Evolutionary conservation across 2,888 invertebrate species (phyloP), one percentile per base, ranked within the genome.

Genomic region (Drosophila acutilabella): DNA sequence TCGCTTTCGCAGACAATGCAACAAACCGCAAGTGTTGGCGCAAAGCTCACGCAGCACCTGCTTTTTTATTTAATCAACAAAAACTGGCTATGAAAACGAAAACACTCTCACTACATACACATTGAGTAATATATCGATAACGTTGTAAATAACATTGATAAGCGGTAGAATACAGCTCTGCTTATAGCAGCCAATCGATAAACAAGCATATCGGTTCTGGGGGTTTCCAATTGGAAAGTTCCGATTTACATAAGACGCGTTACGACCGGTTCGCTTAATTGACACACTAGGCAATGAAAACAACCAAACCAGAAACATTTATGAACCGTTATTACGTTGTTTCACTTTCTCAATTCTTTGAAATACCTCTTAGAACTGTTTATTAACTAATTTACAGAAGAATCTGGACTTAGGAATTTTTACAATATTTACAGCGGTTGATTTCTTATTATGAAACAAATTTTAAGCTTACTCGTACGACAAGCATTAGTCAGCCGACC

Each of bases 31-130:
- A 18, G 42, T 38, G 11, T 14, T 5, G 6, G 38, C 53, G 41
- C 14, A 2, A n/a, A 18, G 23, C n/a, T 6, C 7, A 54, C 33
- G 57, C 18, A 33, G 30, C 54, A 60, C 26, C 14, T 44, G 8
- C 38, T 74, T 52, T 64, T 64, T 58, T 51, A 69, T 75, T 69
- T 58, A 70, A 56, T 23, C 38, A 74, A 75, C 71, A 70, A 65
- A 69, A 61, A 54, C 30, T 57, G 50, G 42, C 50, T 54, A 64
- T 40, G 79, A 75, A 75, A 75, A 79, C 33, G 79, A 75, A 75
- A 78, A 75, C 75, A 75, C 75, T 79, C 64, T 64, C 70, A 78
- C 75, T 64, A 75, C 75, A 78, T 75, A 75, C 75, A 75, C 75
- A 75, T 75, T 75, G 75, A 44, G 50, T 69, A 75, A 69, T 78